Evolutionary conservation across 2,888 invertebrate species (phyloP).

Genomic region (Diarsia dahlii): DNA sequence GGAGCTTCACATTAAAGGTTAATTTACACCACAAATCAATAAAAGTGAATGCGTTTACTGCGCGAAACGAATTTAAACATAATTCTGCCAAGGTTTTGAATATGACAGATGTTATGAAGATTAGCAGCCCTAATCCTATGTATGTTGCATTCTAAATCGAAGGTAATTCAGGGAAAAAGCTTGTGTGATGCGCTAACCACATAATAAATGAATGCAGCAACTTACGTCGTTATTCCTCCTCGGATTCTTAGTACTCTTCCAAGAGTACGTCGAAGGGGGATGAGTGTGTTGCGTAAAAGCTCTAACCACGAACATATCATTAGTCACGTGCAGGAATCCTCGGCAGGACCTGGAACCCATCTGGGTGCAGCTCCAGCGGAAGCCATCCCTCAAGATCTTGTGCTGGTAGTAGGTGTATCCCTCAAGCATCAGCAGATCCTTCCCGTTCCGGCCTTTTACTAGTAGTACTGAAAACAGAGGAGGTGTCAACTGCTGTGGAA

Average conservation of each 20-base stretch:
- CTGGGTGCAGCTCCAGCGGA: constrained; percentile 88
- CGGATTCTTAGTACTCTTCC: constrained; percentile 77
- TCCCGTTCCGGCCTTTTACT: constrained; percentile 86
- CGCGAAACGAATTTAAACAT: not conserved
- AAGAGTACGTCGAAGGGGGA: constrained; percentile 82
- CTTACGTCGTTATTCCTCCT: constrained; percentile 65
- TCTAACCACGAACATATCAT: constrained; percentile 83
- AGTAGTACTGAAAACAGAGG: constrained; percentile 82
- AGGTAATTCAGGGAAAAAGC: not conserved
- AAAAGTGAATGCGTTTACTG: not conserved
- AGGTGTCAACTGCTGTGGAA: constrained; percentile 50
- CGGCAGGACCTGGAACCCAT: constrained; percentile 88
- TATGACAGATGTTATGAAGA: no score
- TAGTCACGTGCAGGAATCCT: constrained; percentile 85
- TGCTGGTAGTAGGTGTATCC: constrained; percentile 88
- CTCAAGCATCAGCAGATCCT: constrained; percentile 84
- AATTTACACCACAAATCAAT: not conserved
- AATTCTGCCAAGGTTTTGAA: not conserved
- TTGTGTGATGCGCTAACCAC: not conserved
- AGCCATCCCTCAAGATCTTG: constrained; percentile 84
- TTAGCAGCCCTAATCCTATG: not conserved
- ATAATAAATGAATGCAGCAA: constrained; percentile 5
- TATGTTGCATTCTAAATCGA: not conserved
- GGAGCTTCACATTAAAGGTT: not conserved
- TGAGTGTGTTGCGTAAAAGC: constrained; percentile 86